Base-by-base conservation (phyloP, 2,797 vertebrate genomes). In the Psittacula derbiana region DNA sequence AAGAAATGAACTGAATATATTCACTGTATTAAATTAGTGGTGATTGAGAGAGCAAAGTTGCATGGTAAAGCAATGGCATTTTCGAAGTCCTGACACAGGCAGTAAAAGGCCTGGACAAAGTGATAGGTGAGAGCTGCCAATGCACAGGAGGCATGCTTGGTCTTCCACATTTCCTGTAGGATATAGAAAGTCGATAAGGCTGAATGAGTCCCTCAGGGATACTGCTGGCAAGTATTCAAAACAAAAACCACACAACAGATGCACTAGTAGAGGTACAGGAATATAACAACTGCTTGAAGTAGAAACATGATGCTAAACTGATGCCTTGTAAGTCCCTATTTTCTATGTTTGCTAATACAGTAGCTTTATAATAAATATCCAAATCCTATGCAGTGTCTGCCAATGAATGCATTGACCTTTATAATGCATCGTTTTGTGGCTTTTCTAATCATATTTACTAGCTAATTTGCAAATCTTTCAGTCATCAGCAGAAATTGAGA, bases 401-500 rank as follows among this genome's bases (percentile, higher is more conserved):
- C 80, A 79, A 55, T 67, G 21, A 91, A 94, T 52, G 28, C 38
- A 66, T 4, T 79, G 55, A 90, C 40, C 44, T 83, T 88, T 72
- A 49, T 52, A 23, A 83, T 58, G 36, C 52, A 46, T 14, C 60
- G 24, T 40, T 86, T 86, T 53, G 27, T 65, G 33, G 2, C 67
- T 86, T 91, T 92, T 70, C 85, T 82, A 70, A 71, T 62, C 52
- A 55, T 71, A 84, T 90, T 88, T 93, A 86, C 53, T 33, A 69
- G 46, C 38, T 86, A 71, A 93, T 94, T 90, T 92, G 46, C 57
- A 94, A 88, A 47, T 67, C 47, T 83, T 91, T 79, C 53, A 80
- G 80, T 90, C 57, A 71, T 66, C 43, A 71, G 49, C 79, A 57
- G 44, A 93, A 88, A 91, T 83, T 87, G 90, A 93, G 19, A 75